A percentile compares a stretch with the other conserved stretches of the same genome.
Conservation (phyloP, 2,113 vertebrate genomes). For the Otis tarda region DNA sequence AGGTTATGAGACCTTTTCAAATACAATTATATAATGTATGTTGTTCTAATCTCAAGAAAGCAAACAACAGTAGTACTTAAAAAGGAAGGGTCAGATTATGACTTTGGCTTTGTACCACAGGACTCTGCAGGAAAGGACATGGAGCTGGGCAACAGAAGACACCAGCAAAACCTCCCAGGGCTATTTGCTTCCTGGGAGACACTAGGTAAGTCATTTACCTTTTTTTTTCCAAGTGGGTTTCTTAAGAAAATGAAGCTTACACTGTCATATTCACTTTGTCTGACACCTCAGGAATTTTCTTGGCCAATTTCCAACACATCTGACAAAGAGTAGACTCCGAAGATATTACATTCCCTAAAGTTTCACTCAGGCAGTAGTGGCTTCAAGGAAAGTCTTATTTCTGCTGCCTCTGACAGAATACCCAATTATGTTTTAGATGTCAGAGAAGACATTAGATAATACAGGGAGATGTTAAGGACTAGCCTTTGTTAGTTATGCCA, state of each 20-base stretch:
- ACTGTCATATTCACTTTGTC: neutral
- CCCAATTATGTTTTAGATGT: neutral
- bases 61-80: neutral
- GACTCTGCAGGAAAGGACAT: neutral
- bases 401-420: neutral
- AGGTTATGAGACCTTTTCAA: neutral
- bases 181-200: neutral
- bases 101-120: neutral
- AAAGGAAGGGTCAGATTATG: neutral
- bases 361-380: neutral
- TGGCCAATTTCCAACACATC: neutral
- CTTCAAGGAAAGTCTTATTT: neutral
- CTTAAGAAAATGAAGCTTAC: neutral
- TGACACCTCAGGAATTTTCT: neutral
- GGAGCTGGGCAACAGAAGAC: neutral
- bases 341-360: neutral
- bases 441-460: neutral
- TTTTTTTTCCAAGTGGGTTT: neutral
- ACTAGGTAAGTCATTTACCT: fast-evolving
- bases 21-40: neutral
- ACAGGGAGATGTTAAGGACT: neutral
- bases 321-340: neutral
- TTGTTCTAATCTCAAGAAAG: neutral
- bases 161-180: neutral
- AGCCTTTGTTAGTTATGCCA: neutral